These are phyloP conservation scores for Wiebesia pumilae DNA, from an alignment of 1,140 invertebrate genomes.

Conservation along the genomic window DNA sequence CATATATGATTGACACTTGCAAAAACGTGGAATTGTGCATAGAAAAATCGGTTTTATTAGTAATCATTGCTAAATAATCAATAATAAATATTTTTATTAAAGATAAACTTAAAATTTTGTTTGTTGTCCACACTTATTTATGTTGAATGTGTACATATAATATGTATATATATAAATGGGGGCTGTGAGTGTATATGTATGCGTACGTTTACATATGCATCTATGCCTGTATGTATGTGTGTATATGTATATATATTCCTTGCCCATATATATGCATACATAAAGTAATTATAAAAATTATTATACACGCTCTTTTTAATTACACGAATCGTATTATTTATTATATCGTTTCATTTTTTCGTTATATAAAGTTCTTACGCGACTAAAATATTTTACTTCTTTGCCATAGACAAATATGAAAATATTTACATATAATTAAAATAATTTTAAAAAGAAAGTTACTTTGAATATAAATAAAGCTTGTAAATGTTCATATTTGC, in stretches of 20 bases:
- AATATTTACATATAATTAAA: slow-evolving; percentile 24
- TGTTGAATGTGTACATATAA: slow-evolving; percentile 36
- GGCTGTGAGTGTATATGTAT: slow-evolving; percentile 25
- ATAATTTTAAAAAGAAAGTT: slow-evolving; percentile 30
- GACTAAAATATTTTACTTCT: slow-evolving; percentile 41
- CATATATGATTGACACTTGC: neutral
- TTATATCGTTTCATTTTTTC: slow-evolving; percentile 41
- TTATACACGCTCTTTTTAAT: slow-evolving; percentile 52
- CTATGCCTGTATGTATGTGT: slow-evolving; percentile 9
- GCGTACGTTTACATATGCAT: slow-evolving; percentile 26
- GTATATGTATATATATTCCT: no score
- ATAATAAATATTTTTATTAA: slow-evolving; percentile 18
- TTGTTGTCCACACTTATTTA: slow-evolving; percentile 34
- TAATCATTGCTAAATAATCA: slow-evolving; percentile 5
- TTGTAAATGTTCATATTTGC: slow-evolving; percentile 47
- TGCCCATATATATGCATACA: slow-evolving; percentile 39
- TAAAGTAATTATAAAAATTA: slow-evolving; percentile 52
- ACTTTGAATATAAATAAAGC: slow-evolving; percentile 2
- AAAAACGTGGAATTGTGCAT: slow-evolving; percentile 33
- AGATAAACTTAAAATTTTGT: slow-evolving; percentile 27
- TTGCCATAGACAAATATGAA: slow-evolving; percentile 45
- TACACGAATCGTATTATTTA: slow-evolving; percentile 47
- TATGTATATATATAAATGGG: slow-evolving; percentile 30
- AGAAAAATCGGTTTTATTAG: slow-evolving; percentile 7
- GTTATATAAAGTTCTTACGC: slow-evolving; percentile 35